Evolutionary conservation across 2,797 vertebrate genomes (phyloP), one percentile per base, ranked within the genome.

Genomic region (Ptychadena robeensis): DNA sequence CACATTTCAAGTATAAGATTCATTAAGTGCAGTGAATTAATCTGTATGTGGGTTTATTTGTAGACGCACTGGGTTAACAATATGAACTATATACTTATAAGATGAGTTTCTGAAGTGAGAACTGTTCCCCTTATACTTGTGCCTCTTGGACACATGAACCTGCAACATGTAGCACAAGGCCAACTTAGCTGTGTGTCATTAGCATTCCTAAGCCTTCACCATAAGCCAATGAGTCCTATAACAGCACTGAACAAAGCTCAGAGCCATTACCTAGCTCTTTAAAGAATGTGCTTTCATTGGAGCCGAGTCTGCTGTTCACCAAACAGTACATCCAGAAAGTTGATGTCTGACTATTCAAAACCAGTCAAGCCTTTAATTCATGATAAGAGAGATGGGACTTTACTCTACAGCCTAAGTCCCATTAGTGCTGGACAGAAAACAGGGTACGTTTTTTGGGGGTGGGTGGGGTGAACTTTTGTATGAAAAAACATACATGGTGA

Each of bases 101-200:
- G 32, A 34, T 10, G 27, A 61, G n/a, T 63, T 63, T 66, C 37
- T 44, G 27, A 40, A 18, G 27, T 28, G 14, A 77, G 5, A 77
- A 65, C 61, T 44, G 2, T 7, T 67, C 11, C 38, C 63, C 65
- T 67, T 78, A 67, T 15, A 31, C 64, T 67, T 25, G 61, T 57
- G 63, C 75, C 64, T 67, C 75, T 64, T 44, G 18, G 34, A 64
- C 91, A 90, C 90, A 89, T 89, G 86, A 90, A 93, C 91, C 92
- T 90, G 92, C 87, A 93, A 90, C 90, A 89, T 92, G 88, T 91
- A 89, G 88, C 85, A 90, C 87, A 87, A 86, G 87, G 86, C 86
- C 3, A 38, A 64, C 14, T 71, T 87, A 92, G 89, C 91, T 89
- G 88, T 48, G 86, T 89, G 90, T 92, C 86, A 91, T 88, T 91